phyloP scores from a whole-genome alignment of 2,888 invertebrate genomes.

The Teinopalpus imperialis region DNA sequence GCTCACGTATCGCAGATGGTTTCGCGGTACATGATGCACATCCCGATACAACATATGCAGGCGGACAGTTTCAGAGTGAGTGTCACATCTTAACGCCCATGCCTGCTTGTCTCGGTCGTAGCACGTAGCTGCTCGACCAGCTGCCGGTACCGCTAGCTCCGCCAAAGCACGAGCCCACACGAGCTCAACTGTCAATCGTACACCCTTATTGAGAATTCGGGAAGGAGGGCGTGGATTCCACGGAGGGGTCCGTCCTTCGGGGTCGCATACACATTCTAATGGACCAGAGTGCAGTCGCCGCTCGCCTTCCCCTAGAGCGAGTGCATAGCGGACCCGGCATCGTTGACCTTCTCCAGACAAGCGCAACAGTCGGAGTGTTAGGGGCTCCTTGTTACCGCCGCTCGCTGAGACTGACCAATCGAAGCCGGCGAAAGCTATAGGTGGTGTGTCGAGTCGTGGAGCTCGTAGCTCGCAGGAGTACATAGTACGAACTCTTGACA shows the following conservation, averaged over 20 bases:
- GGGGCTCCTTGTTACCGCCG: constrained; percentile 81
- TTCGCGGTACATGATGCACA: constrained; percentile 89
- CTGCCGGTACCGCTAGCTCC: constrained; percentile 77
- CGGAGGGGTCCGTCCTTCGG: constrained; percentile 86
- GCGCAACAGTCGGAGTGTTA: constrained; percentile 83
- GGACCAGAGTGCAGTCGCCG: constrained; percentile 85
- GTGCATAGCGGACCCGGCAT: constrained; percentile 87
- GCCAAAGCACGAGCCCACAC: constrained; percentile 85
- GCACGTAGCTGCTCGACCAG: constrained; percentile 83
- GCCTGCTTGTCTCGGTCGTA: constrained; percentile 92
- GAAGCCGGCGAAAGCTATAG: constrained; percentile 89
- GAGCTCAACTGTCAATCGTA: constrained; percentile 88
- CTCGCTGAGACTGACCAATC: constrained; percentile 90
- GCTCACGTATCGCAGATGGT: constrained; percentile 86
- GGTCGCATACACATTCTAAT: constrained; percentile 86
- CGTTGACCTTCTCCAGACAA: constrained; percentile 91
- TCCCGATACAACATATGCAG: constrained; percentile 89
- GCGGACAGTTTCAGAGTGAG: constrained; percentile 88
- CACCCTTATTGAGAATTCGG: constrained; percentile 83
- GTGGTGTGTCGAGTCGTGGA: constrained; percentile 77
- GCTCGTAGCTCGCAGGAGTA: constrained; percentile 87
- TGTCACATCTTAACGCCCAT: constrained; percentile 89
- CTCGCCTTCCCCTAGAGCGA: constrained; percentile 86
- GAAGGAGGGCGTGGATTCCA: constrained; percentile 86
- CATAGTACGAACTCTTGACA: constrained; percentile 88